These are phyloP conservation scores for Disparrhopalites patrizii DNA, from an alignment of 2,888 invertebrate species.

Conservation along the genomic window DNA sequence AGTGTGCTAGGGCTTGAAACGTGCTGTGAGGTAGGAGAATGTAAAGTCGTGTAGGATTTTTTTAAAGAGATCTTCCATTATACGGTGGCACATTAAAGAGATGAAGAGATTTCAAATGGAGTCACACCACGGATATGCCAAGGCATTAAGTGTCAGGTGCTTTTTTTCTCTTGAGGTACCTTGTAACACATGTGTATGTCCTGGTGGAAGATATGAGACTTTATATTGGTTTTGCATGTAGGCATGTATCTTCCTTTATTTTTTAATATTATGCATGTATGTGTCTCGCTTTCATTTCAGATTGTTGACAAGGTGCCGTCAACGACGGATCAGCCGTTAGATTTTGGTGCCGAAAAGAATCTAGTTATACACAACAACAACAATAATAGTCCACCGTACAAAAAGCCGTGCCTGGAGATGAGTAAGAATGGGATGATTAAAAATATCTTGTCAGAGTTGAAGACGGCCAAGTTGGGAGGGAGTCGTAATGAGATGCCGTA, in stretches of 20 bases:
- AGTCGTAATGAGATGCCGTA: constrained; percentile 1
- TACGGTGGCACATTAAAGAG: too few species aligned
- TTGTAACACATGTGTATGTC: too few species aligned
- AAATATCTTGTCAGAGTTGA: constrained; percentile 40
- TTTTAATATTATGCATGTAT: constrained; percentile 14
- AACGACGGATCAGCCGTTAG: constrained; percentile 20
- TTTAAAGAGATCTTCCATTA: too few species aligned
- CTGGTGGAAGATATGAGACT: too few species aligned
- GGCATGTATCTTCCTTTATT: neutral
- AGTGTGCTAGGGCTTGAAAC: too few species aligned
- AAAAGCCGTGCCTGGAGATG: constrained; percentile 31
- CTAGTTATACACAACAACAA: constrained; percentile 26
- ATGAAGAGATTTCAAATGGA: too few species aligned
- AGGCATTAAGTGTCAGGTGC: too few species aligned
- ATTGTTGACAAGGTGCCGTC: constrained; percentile 28
- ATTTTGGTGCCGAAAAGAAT: constrained; percentile 18
- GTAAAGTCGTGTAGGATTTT: too few species aligned
- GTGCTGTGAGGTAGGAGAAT: too few species aligned
- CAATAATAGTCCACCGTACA: constrained; percentile 36
- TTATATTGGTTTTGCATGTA: too few species aligned
- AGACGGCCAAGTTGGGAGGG: constrained; percentile 36
- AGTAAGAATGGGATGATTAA: constrained; percentile 40
- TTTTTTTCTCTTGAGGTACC: too few species aligned
- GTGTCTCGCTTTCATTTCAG: constrained; percentile 16
- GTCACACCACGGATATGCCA: too few species aligned